phyloP scores from a whole-genome alignment of 2,113 vertebrate genomes.

The Catharus minimus region DNA sequence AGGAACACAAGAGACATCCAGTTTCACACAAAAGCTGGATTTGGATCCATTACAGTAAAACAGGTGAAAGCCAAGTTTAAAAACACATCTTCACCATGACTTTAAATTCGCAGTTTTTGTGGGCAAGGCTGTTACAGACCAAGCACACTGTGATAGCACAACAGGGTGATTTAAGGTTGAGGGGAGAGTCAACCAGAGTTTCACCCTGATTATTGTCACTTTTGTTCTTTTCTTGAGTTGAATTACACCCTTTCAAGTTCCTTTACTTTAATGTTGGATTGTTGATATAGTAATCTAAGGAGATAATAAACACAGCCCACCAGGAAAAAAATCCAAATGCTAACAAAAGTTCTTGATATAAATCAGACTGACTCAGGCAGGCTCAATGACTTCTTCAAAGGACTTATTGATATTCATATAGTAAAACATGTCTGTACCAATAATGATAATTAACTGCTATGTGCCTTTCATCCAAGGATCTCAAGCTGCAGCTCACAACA shows the following conservation, averaged over 20 bases:
- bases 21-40: neutral
- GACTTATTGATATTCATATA: slow-evolving; percentile 39
- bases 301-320: slow-evolving; percentile 4
- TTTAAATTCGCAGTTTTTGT: neutral
- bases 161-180: neutral
- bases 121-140: neutral
- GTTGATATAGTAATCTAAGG: slow-evolving; percentile 1
- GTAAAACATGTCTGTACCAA: slow-evolving; percentile 31
- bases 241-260: slow-evolving; percentile 28
- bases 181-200: neutral
- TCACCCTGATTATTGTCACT: neutral
- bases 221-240: neutral
- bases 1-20: neutral
- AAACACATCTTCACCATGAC: neutral
- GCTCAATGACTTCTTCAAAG: slow-evolving; percentile 52
- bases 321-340: neutral
- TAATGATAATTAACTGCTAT: slow-evolving; percentile 47
- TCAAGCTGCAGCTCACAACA: slow-evolving; percentile 4
- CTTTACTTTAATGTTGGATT: slow-evolving; percentile 19
- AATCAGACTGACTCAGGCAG: slow-evolving; percentile 4
- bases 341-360: slow-evolving; percentile 26
- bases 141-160: neutral
- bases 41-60: neutral
- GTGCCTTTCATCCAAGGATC: slow-evolving; percentile 33
- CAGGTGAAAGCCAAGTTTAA: neutral